These are phyloP conservation scores for Aphelenchoides avenae DNA, from an alignment of 1,140 invertebrate genomes.

Conservation along the genomic window DNA sequence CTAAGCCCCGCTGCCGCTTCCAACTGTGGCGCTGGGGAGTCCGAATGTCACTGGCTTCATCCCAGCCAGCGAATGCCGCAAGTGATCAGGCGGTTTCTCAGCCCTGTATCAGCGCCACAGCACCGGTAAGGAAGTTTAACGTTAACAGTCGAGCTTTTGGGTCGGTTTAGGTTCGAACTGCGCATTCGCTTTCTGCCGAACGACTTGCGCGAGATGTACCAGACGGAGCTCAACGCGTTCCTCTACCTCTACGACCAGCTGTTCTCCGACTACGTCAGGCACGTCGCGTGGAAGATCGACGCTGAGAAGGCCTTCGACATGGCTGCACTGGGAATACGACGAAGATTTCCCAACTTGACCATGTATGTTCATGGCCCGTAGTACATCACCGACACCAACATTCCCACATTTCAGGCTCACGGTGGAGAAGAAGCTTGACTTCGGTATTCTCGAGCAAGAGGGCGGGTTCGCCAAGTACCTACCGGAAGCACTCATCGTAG, in stretches of 20 bases:
- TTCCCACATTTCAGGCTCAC: conserved; percentile 64
- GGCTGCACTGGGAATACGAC: conserved; percentile 82
- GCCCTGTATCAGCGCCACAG: background rate
- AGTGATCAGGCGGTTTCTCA: conserved; percentile 13
- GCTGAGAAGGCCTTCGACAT: conserved; percentile 84
- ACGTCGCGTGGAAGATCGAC: conserved; percentile 72
- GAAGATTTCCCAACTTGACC: conserved; percentile 77
- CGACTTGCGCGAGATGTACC: conserved; percentile 77
- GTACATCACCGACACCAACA: background rate
- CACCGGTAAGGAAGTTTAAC: background rate
- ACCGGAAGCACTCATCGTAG: conserved; percentile 76
- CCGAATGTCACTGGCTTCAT: conserved; percentile 35
- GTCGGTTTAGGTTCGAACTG: conserved; percentile 77
- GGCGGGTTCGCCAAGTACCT: conserved; percentile 89
- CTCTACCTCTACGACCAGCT: conserved; percentile 96
- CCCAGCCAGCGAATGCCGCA: conserved; percentile 25
- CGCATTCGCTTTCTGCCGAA: conserved; percentile 85
- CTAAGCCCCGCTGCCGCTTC: background rate
- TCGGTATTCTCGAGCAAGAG: conserved; percentile 92
- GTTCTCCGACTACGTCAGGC: conserved; percentile 80
- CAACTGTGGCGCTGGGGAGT: background rate
- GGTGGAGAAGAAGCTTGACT: conserved; percentile 90
- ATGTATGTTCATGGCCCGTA: conserved; percentile 61
- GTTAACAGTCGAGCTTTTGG: background rate
- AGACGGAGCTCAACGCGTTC: conserved; percentile 83